These are phyloP conservation scores for Ditylenchus weischeri DNA, from an alignment of 2,888 invertebrate species.

Conservation along the genomic window DNA sequence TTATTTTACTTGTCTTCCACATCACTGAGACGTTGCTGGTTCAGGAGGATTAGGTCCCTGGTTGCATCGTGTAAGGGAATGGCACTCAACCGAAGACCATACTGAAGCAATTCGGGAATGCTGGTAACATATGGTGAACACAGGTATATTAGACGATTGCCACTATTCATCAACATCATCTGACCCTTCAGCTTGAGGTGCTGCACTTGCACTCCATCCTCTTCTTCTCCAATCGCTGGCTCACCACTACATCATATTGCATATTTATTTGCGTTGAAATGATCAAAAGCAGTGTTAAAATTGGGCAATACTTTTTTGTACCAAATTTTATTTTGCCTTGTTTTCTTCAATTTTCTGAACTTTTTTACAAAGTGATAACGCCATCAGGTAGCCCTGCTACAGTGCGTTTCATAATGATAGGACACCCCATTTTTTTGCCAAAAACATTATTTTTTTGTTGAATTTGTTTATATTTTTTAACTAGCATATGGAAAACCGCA, in stretches of 20 bases:
- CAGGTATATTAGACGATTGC: constrained; percentile 16
- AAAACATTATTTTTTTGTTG: no score
- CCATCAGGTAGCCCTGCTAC: no score
- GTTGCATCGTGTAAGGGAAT: constrained; percentile 58
- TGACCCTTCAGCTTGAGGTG: constrained; percentile 28
- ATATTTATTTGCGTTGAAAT: neutral
- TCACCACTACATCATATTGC: neutral
- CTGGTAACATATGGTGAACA: constrained; percentile 56
- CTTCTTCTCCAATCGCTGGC: neutral
- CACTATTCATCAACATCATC: constrained; percentile 25
- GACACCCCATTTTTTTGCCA: no score
- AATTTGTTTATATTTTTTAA: no score
- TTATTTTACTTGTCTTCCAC: constrained; percentile 54
- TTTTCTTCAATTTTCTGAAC: no score
- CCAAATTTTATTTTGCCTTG: no score
- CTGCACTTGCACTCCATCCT: constrained; percentile 19
- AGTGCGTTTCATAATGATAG: no score
- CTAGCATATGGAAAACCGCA: no score
- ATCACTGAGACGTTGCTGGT: constrained; percentile 55
- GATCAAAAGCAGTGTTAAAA: no score
- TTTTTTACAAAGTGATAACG: no score
- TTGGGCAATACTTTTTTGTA: no score
- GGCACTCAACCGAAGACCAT: constrained; percentile 48
- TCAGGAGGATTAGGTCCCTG: constrained; percentile 55
- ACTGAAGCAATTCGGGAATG: constrained; percentile 53